These are phyloP conservation scores for Melanaphis sacchari DNA, from an alignment of 1,140 invertebrate genomes.

Conservation along the genomic window DNA sequence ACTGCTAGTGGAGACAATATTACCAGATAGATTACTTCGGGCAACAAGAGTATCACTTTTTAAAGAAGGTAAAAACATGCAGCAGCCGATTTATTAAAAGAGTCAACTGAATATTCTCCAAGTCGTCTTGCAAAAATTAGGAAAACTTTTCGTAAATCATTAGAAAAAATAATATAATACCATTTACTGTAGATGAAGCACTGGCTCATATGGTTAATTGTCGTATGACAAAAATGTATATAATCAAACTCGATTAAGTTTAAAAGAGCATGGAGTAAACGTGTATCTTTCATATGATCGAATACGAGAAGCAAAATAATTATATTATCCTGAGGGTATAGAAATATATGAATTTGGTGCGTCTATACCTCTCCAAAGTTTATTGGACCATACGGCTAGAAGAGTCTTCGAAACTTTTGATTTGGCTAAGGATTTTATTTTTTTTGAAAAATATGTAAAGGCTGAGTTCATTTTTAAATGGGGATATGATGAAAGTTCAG, in stretches of 20 bases:
- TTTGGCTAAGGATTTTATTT: neutral
- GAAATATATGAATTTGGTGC: conserved; percentile 30
- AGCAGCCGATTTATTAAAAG: conserved; percentile 15
- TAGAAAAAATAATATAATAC: neutral
- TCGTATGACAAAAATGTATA: conserved; percentile 20
- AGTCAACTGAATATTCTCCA: neutral
- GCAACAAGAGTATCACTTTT: conserved; percentile 26
- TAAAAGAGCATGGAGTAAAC: neutral
- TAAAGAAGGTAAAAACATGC: conserved; percentile 27
- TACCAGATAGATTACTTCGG: neutral
- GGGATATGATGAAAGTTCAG: conserved; percentile 62
- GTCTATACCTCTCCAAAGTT: neutral
- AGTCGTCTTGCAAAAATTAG: conserved; percentile 4
- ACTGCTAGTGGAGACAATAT: neutral
- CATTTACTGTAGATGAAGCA: conserved; percentile 4
- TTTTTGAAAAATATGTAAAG: conserved; percentile 11
- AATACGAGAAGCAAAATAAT: conserved; percentile 28
- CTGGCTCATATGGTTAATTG: conserved; percentile 16
- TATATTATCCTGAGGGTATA: conserved; percentile 32
- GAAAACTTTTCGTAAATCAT: neutral
- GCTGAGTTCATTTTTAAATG: conserved; percentile 60
- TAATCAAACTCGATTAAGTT: conserved; percentile 49
- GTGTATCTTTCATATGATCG: conserved; percentile 44
- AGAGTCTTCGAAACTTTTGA: conserved; percentile 14
- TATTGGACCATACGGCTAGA: conserved; percentile 9